phyloP scores from a whole-genome alignment of 2,113 vertebrate genomes.

The Sturnus vulgaris region DNA sequence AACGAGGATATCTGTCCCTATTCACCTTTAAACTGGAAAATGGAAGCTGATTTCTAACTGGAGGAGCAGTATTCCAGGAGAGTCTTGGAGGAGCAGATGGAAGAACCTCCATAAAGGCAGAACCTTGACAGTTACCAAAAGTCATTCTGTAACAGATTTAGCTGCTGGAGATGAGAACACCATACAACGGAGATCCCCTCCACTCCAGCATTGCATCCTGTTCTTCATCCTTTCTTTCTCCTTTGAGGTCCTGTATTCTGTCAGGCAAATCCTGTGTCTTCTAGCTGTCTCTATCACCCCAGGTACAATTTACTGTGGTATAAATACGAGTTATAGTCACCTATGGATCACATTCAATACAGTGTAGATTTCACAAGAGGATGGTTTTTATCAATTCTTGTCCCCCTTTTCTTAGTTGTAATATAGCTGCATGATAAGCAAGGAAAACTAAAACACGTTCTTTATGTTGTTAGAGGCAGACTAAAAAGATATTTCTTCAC shows the following conservation, averaged over 20 bases:
- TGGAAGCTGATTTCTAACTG: neutral
- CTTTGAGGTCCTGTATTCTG: neutral
- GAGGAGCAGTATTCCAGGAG: neutral
- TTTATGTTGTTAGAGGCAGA: neutral
- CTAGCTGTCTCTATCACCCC: neutral
- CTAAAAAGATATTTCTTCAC: neutral
- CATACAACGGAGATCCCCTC: neutral
- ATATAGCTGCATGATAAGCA: neutral
- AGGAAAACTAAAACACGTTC: neutral
- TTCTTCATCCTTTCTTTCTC: neutral
- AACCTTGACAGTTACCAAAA: accelerated
- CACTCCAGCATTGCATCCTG: neutral
- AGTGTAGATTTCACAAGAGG: neutral
- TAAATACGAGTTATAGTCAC: neutral
- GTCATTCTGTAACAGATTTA: neutral
- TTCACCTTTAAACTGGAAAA: neutral
- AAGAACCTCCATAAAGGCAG: neutral
- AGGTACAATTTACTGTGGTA: neutral
- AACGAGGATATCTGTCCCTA: neutral
- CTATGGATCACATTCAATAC: neutral
- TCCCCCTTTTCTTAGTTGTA: neutral
- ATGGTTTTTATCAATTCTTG: neutral
- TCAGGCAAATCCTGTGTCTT: neutral
- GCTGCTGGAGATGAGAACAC: neutral
- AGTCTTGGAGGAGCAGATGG: neutral